Evolutionary conservation across 2,113 vertebrate genomes (phyloP).

Genomic region (Ariopsis seemanni): DNA sequence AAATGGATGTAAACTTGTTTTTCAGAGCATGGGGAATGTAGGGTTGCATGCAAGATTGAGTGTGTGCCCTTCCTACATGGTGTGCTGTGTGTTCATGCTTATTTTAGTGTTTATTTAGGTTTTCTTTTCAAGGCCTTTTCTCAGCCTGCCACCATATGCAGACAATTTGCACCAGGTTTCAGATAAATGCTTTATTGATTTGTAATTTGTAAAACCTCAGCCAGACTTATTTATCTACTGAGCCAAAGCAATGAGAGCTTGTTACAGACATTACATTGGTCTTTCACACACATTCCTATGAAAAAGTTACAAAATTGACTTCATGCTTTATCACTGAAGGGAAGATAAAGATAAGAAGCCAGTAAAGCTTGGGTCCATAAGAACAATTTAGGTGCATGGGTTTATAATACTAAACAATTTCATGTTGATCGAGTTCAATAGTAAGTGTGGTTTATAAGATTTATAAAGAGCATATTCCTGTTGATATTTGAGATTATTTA

Average conservation of each 20-base stretch:
- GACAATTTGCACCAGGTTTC: slow-evolving; percentile 36
- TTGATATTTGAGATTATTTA: background rate
- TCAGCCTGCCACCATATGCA: background rate
- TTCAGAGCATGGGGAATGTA: background rate
- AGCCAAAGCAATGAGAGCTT: slow-evolving; percentile 31
- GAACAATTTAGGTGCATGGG: background rate
- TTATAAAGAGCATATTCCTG: background rate
- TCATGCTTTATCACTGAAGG: background rate
- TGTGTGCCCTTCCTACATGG: background rate
- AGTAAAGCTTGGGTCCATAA: background rate
- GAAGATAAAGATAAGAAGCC: background rate
- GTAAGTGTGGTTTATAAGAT: background rate
- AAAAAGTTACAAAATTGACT: background rate
- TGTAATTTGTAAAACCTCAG: slow-evolving; percentile 49
- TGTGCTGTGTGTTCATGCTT: background rate
- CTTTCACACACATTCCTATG: slow-evolving; percentile 27
- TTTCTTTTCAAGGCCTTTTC: slow-evolving; percentile 4
- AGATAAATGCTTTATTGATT: slow-evolving; percentile 53
- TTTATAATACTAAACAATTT: background rate
- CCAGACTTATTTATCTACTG: slow-evolving; percentile 45
- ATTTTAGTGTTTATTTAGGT: background rate
- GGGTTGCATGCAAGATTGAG: background rate
- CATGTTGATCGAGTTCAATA: background rate
- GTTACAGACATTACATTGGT: slow-evolving; percentile 20
- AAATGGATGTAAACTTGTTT: background rate